Base-by-base conservation (phyloP, 2,888 invertebrate genomes). In the Agrilus cyanescens region DNA sequence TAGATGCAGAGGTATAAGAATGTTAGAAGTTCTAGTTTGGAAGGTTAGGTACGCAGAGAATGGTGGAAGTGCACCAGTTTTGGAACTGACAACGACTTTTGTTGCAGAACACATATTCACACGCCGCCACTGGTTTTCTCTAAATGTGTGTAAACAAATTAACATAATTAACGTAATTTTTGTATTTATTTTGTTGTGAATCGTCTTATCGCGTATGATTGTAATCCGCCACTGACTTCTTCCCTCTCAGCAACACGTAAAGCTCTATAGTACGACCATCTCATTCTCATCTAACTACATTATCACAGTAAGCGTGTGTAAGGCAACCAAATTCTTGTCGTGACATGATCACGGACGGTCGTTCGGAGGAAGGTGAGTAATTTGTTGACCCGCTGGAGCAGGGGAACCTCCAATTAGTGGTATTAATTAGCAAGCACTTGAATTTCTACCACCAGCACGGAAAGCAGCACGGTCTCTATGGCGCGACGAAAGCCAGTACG, bases 381-480 rank as follows among this genome's bases (percentile, higher is more conserved):
- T 40, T 39, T 44, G 31, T 43, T 55, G 56, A 50, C 37, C 51
- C 43, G 48, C 46, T 52, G 46, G 42, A 47, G 49, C 52, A 55
- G 61, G 61, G 60, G 62, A 61, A 60, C 62, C 61, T 61, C 62
- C 63, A 63, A 63, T 63, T 63, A 63, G 63, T 62, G 59, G 61
- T 62, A 63, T 63, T 63, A 63, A 63, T 63, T 63, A 63, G 62
- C 60, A 63, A 57, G 61, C 62, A 63, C 63, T 63, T 63, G 62
- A 63, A 61, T 60, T 46, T 48, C 44, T 48, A 50, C 46, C 45
- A 38, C 40, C 37, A 46, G 38, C 43, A 39, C 39, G 33, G 39
- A 12, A 31, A 36, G 29, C 15, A 16, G 37, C 16, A 37, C 36
- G 42, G 40, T 38, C 46, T 41, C 45, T 47, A 45, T 15, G 18